Evolutionary conservation across 2,113 vertebrate genomes (phyloP).

Genomic region (Phaethon lepturus): DNA sequence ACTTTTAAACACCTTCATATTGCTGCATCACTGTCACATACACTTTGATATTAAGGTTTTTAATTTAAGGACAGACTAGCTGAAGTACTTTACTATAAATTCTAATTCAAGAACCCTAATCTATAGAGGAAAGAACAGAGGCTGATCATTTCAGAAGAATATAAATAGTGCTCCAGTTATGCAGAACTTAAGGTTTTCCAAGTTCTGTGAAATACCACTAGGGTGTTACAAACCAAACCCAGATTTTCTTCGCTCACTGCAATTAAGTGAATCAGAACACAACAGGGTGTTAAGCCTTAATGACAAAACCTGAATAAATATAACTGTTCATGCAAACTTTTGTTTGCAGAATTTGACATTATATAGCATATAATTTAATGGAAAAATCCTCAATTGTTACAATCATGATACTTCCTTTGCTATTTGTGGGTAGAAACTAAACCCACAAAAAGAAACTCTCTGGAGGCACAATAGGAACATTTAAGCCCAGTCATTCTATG

Average conservation of each 20-base stretch:
- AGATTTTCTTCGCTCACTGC: not conserved
- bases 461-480: slow-evolving; percentile 47
- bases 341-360: not conserved
- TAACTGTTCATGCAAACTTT: not conserved
- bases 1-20: not conserved
- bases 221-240: not conserved
- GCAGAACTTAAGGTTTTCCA: not conserved
- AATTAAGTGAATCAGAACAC: not conserved
- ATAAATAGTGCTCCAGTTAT: not conserved
- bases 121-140: not conserved
- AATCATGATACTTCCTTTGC: slow-evolving; percentile 1
- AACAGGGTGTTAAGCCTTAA: not conserved
- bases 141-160: not conserved
- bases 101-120: not conserved
- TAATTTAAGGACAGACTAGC: not conserved
- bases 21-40: not conserved
- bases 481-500: slow-evolving; percentile 22
- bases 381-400: slow-evolving; percentile 30
- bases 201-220: not conserved
- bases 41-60: not conserved
- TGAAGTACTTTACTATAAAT: not conserved
- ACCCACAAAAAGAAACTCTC: slow-evolving; percentile 15
- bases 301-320: not conserved
- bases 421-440: slow-evolving; percentile 24
- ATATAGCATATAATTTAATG: not conserved